A percentile compares a stretch with the other conserved stretches of the same genome.
phyloP scores from a whole-genome alignment of 2,888 invertebrate genomes.

The Charanyca ferruginea region DNA sequence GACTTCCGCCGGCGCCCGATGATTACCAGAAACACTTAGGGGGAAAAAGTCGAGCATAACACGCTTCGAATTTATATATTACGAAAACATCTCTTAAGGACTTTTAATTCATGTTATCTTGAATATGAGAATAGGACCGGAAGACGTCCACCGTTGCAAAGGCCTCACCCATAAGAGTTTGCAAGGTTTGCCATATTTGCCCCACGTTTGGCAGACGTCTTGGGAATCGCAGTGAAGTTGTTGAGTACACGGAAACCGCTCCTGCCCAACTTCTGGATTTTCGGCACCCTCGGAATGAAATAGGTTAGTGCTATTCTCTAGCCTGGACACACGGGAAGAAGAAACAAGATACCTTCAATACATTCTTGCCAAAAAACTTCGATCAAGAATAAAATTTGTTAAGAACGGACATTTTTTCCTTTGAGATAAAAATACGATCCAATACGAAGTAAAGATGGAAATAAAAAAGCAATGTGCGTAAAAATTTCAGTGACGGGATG shows the following conservation, averaged over 20 bases:
- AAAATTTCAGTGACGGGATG: conserved; percentile 68
- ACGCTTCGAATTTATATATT: conserved; percentile 30
- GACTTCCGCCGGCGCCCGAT: conserved; percentile 88
- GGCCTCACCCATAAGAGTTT: too few species aligned
- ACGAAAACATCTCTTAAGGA: conserved; percentile 30
- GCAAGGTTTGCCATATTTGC: too few species aligned
- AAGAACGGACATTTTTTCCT: conserved; percentile 13
- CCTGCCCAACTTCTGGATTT: too few species aligned
- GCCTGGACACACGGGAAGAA: too few species aligned
- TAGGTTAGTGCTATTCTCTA: too few species aligned
- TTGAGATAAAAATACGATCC: conserved; percentile 47
- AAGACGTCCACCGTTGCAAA: too few species aligned
- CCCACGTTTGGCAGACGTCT: too few species aligned
- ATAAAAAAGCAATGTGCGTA: conserved; percentile 63
- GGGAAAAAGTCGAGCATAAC: conserved; percentile 65
- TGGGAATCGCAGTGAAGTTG: too few species aligned
- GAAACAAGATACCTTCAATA: conserved; percentile 21
- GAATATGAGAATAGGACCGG: too few species aligned
- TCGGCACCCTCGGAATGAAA: too few species aligned
- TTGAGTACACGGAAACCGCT: too few species aligned
- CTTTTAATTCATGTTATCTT: background rate
- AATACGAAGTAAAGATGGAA: conserved; percentile 57
- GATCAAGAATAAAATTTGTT: conserved; percentile 12
- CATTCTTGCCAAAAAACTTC: conserved; percentile 1
- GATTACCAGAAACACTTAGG: conserved; percentile 84